Evolutionary conservation across 1,140 invertebrate genomes (phyloP).

Genomic region (Pogonus chalceus): DNA sequence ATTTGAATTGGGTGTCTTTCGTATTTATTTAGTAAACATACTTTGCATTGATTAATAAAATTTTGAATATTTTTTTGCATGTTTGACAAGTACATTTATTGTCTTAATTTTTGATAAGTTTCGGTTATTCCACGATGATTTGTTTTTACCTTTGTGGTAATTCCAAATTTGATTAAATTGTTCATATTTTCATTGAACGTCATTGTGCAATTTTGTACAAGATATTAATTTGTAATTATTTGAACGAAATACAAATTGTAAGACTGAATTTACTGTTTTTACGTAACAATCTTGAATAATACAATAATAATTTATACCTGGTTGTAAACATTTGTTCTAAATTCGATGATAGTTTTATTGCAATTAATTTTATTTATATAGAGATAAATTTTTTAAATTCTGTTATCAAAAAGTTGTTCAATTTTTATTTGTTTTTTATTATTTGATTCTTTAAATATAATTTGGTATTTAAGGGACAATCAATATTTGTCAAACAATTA

Average conservation of each 20-base stretch:
- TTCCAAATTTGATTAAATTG: too few relatives aligned
- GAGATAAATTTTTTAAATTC: too few relatives aligned
- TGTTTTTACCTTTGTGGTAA: background rate
- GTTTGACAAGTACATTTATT: background rate
- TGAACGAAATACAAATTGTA: too few relatives aligned
- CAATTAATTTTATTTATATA: too few relatives aligned
- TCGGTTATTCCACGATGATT: background rate
- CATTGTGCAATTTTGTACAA: background rate
- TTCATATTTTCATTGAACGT: background rate
- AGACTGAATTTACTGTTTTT: background rate
- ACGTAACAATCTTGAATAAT: background rate
- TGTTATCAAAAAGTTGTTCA: too few relatives aligned
- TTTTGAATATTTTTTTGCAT: slow-evolving; percentile 7
- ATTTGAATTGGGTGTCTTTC: slow-evolving; percentile 12
- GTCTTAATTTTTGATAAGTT: background rate
- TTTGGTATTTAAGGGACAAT: too few relatives aligned
- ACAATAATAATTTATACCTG: too few relatives aligned
- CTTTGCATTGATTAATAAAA: slow-evolving; percentile 15
- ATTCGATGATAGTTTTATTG: too few relatives aligned
- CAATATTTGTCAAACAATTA: background rate
- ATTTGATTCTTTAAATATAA: too few relatives aligned
- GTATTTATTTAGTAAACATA: slow-evolving; percentile 14
- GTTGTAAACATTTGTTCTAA: too few relatives aligned
- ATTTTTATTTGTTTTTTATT: too few relatives aligned
- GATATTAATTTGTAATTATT: too few relatives aligned